Percentiles rank a stretch among this genome's conserved stretches.
phyloP scores from a whole-genome alignment of 2,113 vertebrate species.

The Spea multiplicata region DNA sequence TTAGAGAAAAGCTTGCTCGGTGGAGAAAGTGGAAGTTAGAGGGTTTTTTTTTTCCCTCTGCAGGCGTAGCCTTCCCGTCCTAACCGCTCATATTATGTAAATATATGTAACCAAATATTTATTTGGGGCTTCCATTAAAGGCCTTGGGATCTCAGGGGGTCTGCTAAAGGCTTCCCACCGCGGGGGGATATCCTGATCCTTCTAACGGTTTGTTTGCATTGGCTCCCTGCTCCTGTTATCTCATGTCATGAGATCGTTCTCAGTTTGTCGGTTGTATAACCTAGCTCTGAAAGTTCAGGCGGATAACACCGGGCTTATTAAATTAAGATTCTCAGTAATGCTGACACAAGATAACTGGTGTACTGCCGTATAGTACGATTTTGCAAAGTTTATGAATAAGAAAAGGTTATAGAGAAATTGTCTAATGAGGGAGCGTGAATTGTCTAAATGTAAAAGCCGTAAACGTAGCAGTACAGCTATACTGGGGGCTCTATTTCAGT shows the following conservation, averaged over 20 bases:
- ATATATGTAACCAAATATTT: conserved; percentile 74
- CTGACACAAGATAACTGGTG: conserved; percentile 37
- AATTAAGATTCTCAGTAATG: conserved; percentile 57
- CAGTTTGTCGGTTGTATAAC: conserved; percentile 69
- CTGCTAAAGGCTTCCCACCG: conserved; percentile 52
- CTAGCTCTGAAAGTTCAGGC: conserved; percentile 69
- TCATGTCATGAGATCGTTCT: conserved; percentile 70
- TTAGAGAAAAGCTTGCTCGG: neutral
- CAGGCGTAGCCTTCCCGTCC: conserved; percentile 53
- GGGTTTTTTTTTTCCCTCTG: neutral
- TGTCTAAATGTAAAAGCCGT: too few species aligned
- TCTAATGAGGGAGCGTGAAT: too few species aligned
- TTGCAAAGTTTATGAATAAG: too few species aligned
- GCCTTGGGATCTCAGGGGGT: conserved; percentile 57
- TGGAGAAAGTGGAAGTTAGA: neutral
- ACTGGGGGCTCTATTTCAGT: too few species aligned
- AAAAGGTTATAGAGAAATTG: conserved; percentile 17
- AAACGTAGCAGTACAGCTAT: too few species aligned
- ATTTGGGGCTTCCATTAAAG: conserved; percentile 67
- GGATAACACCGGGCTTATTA: conserved; percentile 61
- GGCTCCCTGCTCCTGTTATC: conserved; percentile 66
- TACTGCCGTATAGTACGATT: conserved; percentile 3
- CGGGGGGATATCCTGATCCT: conserved; percentile 66
- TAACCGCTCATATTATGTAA: conserved; percentile 73
- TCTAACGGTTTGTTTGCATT: conserved; percentile 67